Evolutionary conservation across 1,140 invertebrate genomes (phyloP).

Genomic region (honey bee (Apis mellifera)): Amel_HAv3.1 CM009939.2:4589001-4589500

Average conservation of each 20-base stretch:
- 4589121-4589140: too few species aligned
- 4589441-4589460: constrained; percentile 61
- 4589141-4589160: too few species aligned
- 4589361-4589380: constrained; percentile 19
- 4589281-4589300: constrained; percentile 44
- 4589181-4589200: background rate
- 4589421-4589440: constrained; percentile 52
- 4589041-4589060: too few species aligned
- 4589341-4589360: constrained; percentile 52
- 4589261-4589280: background rate
- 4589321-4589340: constrained; percentile 22
- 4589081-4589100: too few species aligned
- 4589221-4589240: background rate
- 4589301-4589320: constrained; percentile 18
- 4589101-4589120: too few species aligned
- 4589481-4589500: constrained; percentile 43
- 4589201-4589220: background rate
- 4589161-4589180: too few species aligned
- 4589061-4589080: too few species aligned
- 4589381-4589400: constrained; percentile 26
- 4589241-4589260: too few species aligned
- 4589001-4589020: too few species aligned
- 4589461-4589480: constrained; percentile 41
- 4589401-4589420: constrained; percentile 37
- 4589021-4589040: too few species aligned